Conservation (phyloP, 2,888 invertebrate genomes). For the Drosophila planitibia region DNA sequence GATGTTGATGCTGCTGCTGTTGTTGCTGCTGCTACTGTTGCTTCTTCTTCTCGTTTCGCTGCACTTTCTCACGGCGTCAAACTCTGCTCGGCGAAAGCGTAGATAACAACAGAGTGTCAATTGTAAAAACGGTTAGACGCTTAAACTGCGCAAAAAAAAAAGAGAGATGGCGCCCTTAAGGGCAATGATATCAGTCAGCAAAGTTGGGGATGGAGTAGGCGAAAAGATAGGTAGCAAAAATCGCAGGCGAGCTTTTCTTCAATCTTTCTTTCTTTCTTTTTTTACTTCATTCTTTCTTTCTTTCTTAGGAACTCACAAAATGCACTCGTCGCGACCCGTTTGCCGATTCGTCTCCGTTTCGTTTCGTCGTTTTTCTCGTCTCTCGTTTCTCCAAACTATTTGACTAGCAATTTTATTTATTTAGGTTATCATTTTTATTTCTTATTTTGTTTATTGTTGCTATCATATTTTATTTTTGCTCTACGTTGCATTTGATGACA, state of each 20-base stretch:
- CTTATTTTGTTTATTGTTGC: conserved; percentile 24
- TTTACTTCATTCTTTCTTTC: conserved; percentile 12
- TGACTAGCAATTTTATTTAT: conserved; percentile 70
- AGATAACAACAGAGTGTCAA: conserved; percentile 41
- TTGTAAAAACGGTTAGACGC: conserved; percentile 29
- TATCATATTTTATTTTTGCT: conserved; percentile 6
- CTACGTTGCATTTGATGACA: conserved; percentile 16
- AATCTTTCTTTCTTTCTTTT: conserved; percentile 1
- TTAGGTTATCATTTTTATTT: conserved; percentile 68
- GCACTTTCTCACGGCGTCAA: conserved; percentile 42
- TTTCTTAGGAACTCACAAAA: conserved; percentile 41
- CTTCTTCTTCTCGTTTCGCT: conserved; percentile 18
- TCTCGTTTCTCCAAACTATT: conserved; percentile 44
- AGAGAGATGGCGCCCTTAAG: conserved; percentile 16
- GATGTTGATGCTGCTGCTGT: not conserved
- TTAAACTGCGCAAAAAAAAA: conserved; percentile 9
- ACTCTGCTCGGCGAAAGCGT: conserved; percentile 45
- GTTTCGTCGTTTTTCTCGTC: conserved; percentile 23
- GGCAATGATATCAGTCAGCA: conserved; percentile 6
- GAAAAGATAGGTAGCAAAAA: conserved; percentile 21
- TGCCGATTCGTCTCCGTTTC: conserved; percentile 13
- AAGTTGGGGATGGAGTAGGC: not conserved
- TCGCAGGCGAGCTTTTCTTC: conserved; percentile 4
- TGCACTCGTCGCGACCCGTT: conserved; percentile 35
- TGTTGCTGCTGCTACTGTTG: not conserved